These are phyloP conservation scores for Tragopan temminckii DNA, from an alignment of 2,797 vertebrate genomes.

Conservation along the genomic window DNA sequence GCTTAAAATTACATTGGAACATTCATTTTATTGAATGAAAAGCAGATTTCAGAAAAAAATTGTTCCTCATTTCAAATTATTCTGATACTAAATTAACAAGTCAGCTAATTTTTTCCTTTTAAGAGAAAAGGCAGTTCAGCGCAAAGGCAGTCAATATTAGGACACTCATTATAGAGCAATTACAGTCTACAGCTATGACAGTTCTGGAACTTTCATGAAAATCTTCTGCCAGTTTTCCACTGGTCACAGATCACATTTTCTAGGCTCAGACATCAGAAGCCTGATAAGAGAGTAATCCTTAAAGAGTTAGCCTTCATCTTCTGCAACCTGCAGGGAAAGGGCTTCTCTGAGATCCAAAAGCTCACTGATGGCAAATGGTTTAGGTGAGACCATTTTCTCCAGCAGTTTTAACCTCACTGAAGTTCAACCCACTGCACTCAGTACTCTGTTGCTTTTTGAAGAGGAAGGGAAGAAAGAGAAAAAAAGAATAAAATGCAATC, in stretches of 20 bases:
- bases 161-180: slow-evolving; percentile 33
- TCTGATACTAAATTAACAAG: background rate
- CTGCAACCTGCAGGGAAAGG: slow-evolving; percentile 66
- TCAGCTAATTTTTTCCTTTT: background rate
- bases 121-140: background rate
- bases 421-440: slow-evolving; percentile 50
- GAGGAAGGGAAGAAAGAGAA: slow-evolving; percentile 10
- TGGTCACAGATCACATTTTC: slow-evolving; percentile 68
- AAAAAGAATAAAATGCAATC: background rate
- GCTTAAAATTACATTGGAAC: background rate
- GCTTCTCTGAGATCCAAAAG: slow-evolving; percentile 65
- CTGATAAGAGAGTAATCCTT: slow-evolving; percentile 62
- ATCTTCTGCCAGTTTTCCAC: slow-evolving; percentile 52
- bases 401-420: slow-evolving; percentile 64
- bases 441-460: slow-evolving; percentile 58
- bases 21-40: background rate
- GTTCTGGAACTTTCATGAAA: slow-evolving; percentile 49
- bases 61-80: background rate
- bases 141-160: background rate
- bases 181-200: slow-evolving; percentile 21
- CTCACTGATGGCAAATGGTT: slow-evolving; percentile 61
- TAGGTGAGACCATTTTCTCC: slow-evolving; percentile 63
- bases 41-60: background rate
- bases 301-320: slow-evolving; percentile 68
- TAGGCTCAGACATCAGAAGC: slow-evolving; percentile 59